These are phyloP conservation scores for Hemithea aestivaria DNA, from an alignment of 2,888 invertebrate genomes.

Conservation along the genomic window DNA sequence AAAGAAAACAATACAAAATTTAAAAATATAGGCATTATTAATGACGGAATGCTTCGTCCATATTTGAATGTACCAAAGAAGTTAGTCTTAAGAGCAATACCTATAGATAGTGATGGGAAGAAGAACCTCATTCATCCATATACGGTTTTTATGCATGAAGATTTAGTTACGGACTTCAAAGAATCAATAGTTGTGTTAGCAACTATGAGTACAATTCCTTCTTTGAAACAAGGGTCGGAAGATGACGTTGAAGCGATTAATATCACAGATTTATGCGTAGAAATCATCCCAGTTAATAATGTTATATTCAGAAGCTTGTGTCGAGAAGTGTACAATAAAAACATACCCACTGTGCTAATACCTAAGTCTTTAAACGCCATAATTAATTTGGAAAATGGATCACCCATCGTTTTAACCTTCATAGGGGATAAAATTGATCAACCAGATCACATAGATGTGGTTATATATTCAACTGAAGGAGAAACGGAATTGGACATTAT, in stretches of 20 bases:
- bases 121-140: constrained; percentile 67
- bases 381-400: constrained; percentile 76
- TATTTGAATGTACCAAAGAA: constrained; percentile 52
- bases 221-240: constrained; percentile 39
- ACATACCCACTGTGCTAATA: constrained; percentile 73
- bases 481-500: constrained; percentile 56
- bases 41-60: constrained; percentile 52
- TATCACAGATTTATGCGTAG: constrained; percentile 57
- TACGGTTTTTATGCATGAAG: constrained; percentile 67
- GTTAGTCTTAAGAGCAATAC: constrained; percentile 57
- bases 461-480: constrained; percentile 57
- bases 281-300: constrained; percentile 62
- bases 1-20: constrained; percentile 43
- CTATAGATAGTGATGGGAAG: constrained; percentile 69
- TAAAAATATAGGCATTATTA: constrained; percentile 61
- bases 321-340: constrained; percentile 58
- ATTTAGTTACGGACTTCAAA: constrained; percentile 53
- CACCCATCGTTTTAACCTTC: constrained; percentile 74
- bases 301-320: constrained; percentile 62
- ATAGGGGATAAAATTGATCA: constrained; percentile 53
- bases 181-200: constrained; percentile 52
- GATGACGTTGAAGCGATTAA: constrained; percentile 43
- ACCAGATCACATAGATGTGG: constrained; percentile 72
- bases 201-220: constrained; percentile 60
- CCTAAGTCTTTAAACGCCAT: constrained; percentile 74